phyloP scores from a whole-genome alignment of 2,888 invertebrate species.

The Dolomedes plantarius region DNA sequence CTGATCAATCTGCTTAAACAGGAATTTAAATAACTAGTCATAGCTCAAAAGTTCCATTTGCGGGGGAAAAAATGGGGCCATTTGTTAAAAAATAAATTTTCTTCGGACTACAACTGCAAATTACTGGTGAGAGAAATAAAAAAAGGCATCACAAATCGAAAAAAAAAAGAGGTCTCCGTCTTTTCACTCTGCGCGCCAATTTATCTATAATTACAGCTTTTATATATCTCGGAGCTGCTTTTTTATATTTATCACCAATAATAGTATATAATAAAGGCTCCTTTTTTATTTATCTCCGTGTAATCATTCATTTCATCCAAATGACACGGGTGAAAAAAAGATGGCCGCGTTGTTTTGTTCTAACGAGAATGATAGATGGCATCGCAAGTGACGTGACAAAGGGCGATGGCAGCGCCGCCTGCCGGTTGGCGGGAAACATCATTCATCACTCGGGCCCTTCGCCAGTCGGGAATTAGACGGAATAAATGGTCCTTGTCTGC shows the following conservation, averaged over 20 bases:
- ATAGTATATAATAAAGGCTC: conserved; percentile 65
- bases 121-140: conserved; percentile 19
- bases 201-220: conserved; percentile 61
- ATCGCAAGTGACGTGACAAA: conserved; percentile 67
- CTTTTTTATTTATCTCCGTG: conserved; percentile 23
- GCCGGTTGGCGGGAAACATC: conserved; percentile 65
- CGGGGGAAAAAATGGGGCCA: not conserved
- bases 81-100: not conserved
- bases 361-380: conserved; percentile 68
- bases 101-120: conserved; percentile 19
- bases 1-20: not conserved
- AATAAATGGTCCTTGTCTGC: conserved; percentile 71
- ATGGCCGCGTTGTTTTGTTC: conserved; percentile 54
- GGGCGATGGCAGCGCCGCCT: conserved; percentile 67
- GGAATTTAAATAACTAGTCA: not conserved
- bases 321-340: conserved; percentile 46
- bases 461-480: conserved; percentile 69
- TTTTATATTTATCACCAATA: conserved; percentile 62
- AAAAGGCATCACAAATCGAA: conserved; percentile 19
- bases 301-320: conserved; percentile 52
- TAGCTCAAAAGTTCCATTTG: not conserved
- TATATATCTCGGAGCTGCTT: conserved; percentile 26
- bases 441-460: conserved; percentile 62
- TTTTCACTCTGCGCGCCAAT: conserved; percentile 39
- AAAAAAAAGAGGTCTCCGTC: conserved; percentile 8